A percentile compares a stretch with the other conserved stretches of the same genome.
Evolutionary conservation across 2,888 invertebrate genomes (phyloP).

Genomic region (Spodoptera picta): DNA sequence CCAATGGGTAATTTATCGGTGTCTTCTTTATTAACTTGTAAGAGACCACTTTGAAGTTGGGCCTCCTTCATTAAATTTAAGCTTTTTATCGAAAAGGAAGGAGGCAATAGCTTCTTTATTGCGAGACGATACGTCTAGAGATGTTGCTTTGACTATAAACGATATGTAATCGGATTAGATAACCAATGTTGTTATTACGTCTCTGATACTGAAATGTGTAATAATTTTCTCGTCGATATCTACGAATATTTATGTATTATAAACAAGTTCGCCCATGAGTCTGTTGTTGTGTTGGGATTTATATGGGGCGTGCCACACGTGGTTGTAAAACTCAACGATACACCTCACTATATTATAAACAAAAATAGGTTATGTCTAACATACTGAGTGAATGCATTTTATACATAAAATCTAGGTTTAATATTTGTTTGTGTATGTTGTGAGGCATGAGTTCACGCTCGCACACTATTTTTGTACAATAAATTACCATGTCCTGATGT

Average conservation of each 20-base stretch:
- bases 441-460: slow-evolving; percentile 86
- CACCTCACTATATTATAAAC: slow-evolving; percentile 78
- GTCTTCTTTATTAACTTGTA: slow-evolving; percentile 58
- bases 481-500: slow-evolving; percentile 87
- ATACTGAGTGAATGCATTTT: slow-evolving; percentile 88
- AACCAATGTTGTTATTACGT: slow-evolving; percentile 50
- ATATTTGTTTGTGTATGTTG: slow-evolving; percentile 86
- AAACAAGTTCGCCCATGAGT: slow-evolving; percentile 63
- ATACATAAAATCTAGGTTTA: slow-evolving; percentile 84
- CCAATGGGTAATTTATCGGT: slow-evolving; percentile 61
- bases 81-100: slow-evolving; percentile 76
- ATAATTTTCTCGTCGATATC: slow-evolving; percentile 45
- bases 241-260: slow-evolving; percentile 28
- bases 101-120: slow-evolving; percentile 72
- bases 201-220: slow-evolving; percentile 42
- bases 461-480: slow-evolving; percentile 89
- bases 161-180: slow-evolving; percentile 50
- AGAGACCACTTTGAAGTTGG: slow-evolving; percentile 64
- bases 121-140: slow-evolving; percentile 50
- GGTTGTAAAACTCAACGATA: slow-evolving; percentile 87
- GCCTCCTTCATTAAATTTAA: slow-evolving; percentile 70
- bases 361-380: slow-evolving; percentile 86
- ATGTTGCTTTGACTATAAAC: slow-evolving; percentile 57
- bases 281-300: slow-evolving; percentile 74
- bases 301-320: slow-evolving; percentile 71